phyloP scores from a whole-genome alignment of 23 tunicate species.

The Pegea sp. region DNA sequence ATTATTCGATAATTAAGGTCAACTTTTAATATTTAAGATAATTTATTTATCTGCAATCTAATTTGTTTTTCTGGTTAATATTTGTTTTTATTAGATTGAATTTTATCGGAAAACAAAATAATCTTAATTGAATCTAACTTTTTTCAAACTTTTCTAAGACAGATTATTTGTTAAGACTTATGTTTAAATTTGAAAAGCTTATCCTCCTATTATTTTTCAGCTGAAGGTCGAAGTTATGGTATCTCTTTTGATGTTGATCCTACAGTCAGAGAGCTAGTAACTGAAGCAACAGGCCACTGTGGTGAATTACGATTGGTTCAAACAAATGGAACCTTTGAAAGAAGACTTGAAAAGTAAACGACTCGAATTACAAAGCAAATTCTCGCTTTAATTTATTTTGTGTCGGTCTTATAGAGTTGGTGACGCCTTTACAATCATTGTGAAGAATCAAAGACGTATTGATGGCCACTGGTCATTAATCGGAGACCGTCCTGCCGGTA shows the following conservation, averaged over 20 bases:
- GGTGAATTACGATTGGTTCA: neutral
- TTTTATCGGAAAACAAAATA: no score
- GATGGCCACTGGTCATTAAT: neutral
- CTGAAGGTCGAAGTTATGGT: neutral
- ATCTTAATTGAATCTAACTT: no score
- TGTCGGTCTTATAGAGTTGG: no score
- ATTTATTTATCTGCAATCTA: no score
- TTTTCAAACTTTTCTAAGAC: no score
- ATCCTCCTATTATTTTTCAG: neutral
- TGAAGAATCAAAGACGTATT: neutral
- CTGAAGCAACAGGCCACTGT: conserved; percentile 20
- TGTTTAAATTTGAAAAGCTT: neutral
- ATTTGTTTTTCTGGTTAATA: no score
- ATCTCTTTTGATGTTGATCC: conserved; percentile 10
- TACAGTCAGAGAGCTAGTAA: conserved; percentile 2
- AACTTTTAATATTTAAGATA: no score
- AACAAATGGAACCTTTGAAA: neutral
- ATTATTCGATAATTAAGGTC: no score
- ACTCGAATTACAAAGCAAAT: neutral
- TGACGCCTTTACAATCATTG: neutral
- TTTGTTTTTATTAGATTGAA: no score
- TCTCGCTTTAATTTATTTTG: no score
- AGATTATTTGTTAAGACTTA: neutral
- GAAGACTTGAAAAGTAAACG: neutral
- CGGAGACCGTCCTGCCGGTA: neutral